Conservation (phyloP, 2,797 vertebrate species). For the Sebastes taczanowskii region DNA sequence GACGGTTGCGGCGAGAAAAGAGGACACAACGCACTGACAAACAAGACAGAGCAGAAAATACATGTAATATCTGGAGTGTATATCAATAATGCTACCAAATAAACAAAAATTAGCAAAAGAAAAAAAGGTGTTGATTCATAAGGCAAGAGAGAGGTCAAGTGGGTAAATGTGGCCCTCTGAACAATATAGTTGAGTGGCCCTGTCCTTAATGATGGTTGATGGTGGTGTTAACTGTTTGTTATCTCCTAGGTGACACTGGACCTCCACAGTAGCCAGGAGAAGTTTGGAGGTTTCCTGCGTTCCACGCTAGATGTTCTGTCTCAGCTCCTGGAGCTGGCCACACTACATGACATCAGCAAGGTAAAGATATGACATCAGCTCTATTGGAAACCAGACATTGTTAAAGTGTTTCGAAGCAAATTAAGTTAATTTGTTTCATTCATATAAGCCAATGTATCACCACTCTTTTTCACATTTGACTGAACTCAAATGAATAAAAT, state of each 20-base stretch:
- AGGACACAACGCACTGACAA: no score
- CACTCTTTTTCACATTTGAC: neutral
- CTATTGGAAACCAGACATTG: neutral
- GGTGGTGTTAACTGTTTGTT: neutral
- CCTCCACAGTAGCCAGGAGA: constrained; percentile 93
- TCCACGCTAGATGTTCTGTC: constrained; percentile 93
- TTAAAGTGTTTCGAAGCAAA: neutral
- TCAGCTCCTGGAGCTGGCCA: constrained; percentile 94
- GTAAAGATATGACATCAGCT: constrained; percentile 61
- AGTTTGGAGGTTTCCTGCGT: constrained; percentile 93
- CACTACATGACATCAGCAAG: constrained; percentile 95
- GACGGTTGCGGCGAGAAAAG: no score
- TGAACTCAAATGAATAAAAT: neutral
- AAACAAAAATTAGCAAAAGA: neutral
- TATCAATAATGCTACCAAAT: neutral
- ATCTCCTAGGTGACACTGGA: constrained; percentile 91
- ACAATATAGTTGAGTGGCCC: no score
- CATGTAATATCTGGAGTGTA: neutral
- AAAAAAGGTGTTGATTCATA: neutral
- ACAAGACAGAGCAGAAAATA: no score
- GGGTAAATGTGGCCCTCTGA: no score
- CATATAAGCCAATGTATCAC: neutral
- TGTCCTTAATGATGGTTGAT: neutral
- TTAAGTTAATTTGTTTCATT: neutral
- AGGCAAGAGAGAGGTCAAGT: neutral